phyloP scores from a whole-genome alignment of 1,140 invertebrate species.

The Papilio dardanus region DNA sequence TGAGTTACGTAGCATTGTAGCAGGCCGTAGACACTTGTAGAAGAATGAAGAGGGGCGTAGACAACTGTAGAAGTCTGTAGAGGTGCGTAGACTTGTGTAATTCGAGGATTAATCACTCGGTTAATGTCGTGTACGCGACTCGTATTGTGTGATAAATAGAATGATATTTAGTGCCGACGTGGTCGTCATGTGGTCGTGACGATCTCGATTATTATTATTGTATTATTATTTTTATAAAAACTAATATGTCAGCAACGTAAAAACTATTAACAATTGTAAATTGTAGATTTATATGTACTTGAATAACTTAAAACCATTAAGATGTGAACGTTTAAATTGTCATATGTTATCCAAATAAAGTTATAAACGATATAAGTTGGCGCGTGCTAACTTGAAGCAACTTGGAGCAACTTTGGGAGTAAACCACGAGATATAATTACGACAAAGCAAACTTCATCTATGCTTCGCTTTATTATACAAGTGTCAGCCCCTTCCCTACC shows the following conservation, averaged over 20 bases:
- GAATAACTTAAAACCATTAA: not conserved
- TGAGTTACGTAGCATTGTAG: not conserved
- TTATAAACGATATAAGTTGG: constrained; percentile 1
- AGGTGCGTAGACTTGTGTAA: not conserved
- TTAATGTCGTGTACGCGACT: constrained; percentile 57
- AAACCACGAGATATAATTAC: constrained; percentile 33
- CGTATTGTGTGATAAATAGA: constrained; percentile 61
- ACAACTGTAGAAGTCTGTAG: not conserved
- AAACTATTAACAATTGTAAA: not conserved
- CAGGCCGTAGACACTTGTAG: too few species aligned
- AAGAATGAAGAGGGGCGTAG: not conserved
- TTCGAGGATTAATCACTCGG: constrained; percentile 62
- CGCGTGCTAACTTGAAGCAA: constrained; percentile 17
- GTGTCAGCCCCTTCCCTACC: not conserved
- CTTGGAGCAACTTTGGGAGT: constrained; percentile 11
- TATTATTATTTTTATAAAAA: not conserved
- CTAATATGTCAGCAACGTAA: not conserved
- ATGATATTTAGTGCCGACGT: constrained; percentile 42
- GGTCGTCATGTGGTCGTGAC: constrained; percentile 48
- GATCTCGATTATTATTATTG: constrained; percentile 21
- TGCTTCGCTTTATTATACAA: constrained; percentile 32
- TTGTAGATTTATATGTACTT: not conserved
- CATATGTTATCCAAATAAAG: constrained; percentile 18
- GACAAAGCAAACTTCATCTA: constrained; percentile 31
- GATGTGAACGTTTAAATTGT: constrained; percentile 6